Percentiles rank a stretch among this genome's conserved stretches.
Evolutionary conservation across 2,797 vertebrate genomes (phyloP).

Genomic region (Enteromius viviparus): DNA sequence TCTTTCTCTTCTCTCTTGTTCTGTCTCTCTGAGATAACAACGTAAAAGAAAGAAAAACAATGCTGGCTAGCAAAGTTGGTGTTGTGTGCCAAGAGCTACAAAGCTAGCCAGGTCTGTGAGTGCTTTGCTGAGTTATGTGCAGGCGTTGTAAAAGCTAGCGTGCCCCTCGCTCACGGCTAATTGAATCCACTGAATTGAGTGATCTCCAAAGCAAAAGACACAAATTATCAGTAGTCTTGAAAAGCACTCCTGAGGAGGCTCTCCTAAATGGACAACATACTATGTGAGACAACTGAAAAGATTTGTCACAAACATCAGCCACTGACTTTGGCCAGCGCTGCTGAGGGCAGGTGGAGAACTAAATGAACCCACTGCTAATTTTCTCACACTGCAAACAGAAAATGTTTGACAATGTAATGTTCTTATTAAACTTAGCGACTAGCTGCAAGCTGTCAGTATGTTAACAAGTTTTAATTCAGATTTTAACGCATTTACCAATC

Average conservation of each 20-base stretch:
- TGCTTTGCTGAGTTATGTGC: constrained; percentile 58
- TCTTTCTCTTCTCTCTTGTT: constrained; percentile 31
- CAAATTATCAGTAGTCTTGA: constrained; percentile 67
- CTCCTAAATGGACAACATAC: constrained; percentile 41
- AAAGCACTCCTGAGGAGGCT: constrained; percentile 51
- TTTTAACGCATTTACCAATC: background rate
- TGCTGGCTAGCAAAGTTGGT: constrained; percentile 48
- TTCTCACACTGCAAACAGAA: constrained; percentile 62
- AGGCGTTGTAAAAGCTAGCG: constrained; percentile 61
- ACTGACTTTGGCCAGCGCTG: constrained; percentile 63
- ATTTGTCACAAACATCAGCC: constrained; percentile 27
- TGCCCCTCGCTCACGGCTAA: constrained; percentile 70
- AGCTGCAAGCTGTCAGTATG: constrained; percentile 16
- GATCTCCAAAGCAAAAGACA: constrained; percentile 61
- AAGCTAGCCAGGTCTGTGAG: constrained; percentile 53
- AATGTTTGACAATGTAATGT: background rate
- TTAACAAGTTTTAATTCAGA: background rate
- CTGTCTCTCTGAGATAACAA: constrained; percentile 50
- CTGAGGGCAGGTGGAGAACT: constrained; percentile 69
- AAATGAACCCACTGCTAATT: constrained; percentile 55
- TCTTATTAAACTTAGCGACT: constrained; percentile 21
- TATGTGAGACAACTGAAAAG: constrained; percentile 30
- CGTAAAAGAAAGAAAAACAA: constrained; percentile 46
- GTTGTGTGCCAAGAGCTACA: constrained; percentile 52
- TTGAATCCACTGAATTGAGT: constrained; percentile 75